Evolutionary conservation across 2,888 invertebrate species (phyloP).

Genomic region (Tetragnatha montana): DNA sequence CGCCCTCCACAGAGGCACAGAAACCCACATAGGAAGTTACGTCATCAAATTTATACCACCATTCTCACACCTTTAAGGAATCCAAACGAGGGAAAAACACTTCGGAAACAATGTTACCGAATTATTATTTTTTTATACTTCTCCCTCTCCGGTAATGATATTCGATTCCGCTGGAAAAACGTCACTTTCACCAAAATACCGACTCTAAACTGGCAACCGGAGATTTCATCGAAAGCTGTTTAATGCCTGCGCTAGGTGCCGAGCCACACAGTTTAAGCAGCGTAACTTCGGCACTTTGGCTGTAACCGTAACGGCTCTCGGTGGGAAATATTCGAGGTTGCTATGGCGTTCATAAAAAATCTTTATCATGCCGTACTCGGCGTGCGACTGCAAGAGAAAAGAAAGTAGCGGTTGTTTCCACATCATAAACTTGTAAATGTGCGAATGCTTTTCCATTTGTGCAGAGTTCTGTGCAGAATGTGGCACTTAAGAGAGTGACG

Average conservation of each 20-base stretch:
- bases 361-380: slow-evolving; percentile 42
- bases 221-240: slow-evolving; percentile 34
- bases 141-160: slow-evolving; percentile 8
- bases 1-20: neutral
- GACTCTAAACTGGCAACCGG: slow-evolving; percentile 28
- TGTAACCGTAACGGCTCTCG: slow-evolving; percentile 41
- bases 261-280: neutral
- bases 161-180: slow-evolving; percentile 17
- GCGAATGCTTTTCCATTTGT: slow-evolving; percentile 23
- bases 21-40: neutral
- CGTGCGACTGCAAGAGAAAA: neutral
- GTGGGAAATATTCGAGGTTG: slow-evolving; percentile 22
- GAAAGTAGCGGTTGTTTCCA: slow-evolving; percentile 42
- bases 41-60: neutral
- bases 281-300: slow-evolving; percentile 35
- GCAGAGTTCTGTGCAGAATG: neutral
- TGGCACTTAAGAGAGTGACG: slow-evolving; percentile 1
- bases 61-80: neutral
- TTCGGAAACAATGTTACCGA: slow-evolving; percentile 27
- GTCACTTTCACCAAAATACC: slow-evolving; percentile 23
- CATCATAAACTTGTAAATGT: slow-evolving; percentile 55
- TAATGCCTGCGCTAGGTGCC: slow-evolving; percentile 14
- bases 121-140: neutral
- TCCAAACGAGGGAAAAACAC: neutral
- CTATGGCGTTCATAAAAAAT: slow-evolving; percentile 46